phyloP scores from a whole-genome alignment of 2,888 invertebrate genomes.

The Pterobdella sp. region DNA sequence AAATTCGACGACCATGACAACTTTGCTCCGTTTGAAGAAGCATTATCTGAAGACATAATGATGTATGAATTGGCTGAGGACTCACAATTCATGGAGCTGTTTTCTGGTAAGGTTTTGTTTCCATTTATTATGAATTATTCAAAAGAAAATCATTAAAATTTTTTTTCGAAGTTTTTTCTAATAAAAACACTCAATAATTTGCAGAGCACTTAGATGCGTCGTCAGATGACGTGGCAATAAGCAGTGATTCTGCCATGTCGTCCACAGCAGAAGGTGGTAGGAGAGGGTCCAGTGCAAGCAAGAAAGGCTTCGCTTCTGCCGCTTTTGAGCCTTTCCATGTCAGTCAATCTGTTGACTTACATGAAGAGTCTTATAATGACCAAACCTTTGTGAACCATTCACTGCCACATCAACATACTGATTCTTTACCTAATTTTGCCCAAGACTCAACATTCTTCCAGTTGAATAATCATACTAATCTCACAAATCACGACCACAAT shows the following conservation, averaged over 20 bases:
- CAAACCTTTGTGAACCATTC: too few relatives aligned
- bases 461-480: too few relatives aligned
- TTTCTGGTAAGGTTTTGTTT: not conserved
- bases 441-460: not conserved
- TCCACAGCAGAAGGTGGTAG: not conserved
- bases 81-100: not conserved
- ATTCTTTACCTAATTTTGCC: not conserved
- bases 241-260: not conserved
- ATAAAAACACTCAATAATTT: not conserved
- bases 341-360: too few relatives aligned
- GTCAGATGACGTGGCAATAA: not conserved
- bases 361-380: too few relatives aligned
- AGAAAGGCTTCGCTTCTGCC: not conserved
- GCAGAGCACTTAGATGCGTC: not conserved
- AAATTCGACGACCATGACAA: not conserved
- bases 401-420: too few relatives aligned
- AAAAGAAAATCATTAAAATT: too few relatives aligned
- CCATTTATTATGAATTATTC: too few relatives aligned
- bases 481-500: not conserved
- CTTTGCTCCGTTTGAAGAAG: not conserved
- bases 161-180: too few relatives aligned
- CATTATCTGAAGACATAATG: not conserved
- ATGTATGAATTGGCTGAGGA: not conserved
- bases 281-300: not conserved
- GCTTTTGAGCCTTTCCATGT: too few relatives aligned